Percentiles rank a stretch among this genome's conserved stretches.
Conservation (phyloP, 2,888 invertebrate genomes). For the Ichneumon xanthorius region DNA sequence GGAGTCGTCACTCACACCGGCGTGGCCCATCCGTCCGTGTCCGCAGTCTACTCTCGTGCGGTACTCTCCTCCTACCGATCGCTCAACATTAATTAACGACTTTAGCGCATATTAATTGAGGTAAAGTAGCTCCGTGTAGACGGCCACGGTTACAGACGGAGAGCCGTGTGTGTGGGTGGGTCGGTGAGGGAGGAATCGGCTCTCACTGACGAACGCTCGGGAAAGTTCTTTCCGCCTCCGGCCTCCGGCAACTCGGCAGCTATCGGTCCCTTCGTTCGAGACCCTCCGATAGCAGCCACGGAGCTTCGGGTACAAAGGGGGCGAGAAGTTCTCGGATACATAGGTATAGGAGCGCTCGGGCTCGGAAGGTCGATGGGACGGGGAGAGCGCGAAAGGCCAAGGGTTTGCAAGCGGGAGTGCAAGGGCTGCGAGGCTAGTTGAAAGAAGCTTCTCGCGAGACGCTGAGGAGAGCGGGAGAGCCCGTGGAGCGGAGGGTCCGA, state of each 20-base stretch:
- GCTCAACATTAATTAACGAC: constrained; percentile 79
- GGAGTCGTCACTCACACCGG: constrained; percentile 21
- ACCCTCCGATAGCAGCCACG: constrained; percentile 40
- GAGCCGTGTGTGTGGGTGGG: background rate
- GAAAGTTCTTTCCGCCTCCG: constrained; percentile 42
- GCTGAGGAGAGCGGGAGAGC: background rate
- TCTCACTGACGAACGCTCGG: constrained; percentile 10
- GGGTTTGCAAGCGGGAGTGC: constrained; percentile 30
- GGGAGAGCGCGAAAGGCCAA: constrained; percentile 21
- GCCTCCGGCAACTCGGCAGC: constrained; percentile 34
- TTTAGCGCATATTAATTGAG: constrained; percentile 81
- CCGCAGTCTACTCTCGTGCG: constrained; percentile 26
- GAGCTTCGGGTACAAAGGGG: constrained; percentile 47
- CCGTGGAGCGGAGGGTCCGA: constrained; percentile 2
- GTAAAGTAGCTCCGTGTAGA: constrained; percentile 72
- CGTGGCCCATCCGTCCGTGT: constrained; percentile 5
- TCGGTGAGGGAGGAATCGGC: constrained; percentile 36
- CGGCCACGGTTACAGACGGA: constrained; percentile 44
- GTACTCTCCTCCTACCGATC: constrained; percentile 46
- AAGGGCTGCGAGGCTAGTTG: constrained; percentile 34
- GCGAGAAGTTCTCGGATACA: constrained; percentile 43
- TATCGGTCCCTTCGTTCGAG: constrained; percentile 46
- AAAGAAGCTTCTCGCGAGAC: constrained; percentile 36
- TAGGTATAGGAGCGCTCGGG: background rate
- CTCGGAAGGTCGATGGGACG: background rate